Percentiles rank a stretch among this genome's conserved stretches.
These are phyloP conservation scores for Oncorhynchus keta DNA, from an alignment of 2,113 vertebrate species.

Conservation along the genomic window DNA sequence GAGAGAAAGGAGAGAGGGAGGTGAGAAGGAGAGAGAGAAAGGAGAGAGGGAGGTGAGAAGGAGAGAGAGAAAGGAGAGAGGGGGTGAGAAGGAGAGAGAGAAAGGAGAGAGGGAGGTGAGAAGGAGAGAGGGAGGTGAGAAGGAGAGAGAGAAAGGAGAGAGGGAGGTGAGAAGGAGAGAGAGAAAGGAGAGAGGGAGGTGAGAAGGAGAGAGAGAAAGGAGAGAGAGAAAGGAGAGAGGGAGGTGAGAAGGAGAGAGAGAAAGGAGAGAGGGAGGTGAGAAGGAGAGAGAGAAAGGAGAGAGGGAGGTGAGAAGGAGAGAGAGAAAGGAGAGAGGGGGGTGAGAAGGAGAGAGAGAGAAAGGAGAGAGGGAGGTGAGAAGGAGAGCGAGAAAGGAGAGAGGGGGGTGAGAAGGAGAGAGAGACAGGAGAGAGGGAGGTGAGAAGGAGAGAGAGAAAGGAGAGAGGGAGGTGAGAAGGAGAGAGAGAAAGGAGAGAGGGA, in stretches of 20 bases:
- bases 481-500: too few relatives aligned
- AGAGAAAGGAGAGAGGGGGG: neutral
- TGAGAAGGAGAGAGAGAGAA: neutral
- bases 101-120: too few relatives aligned
- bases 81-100: neutral
- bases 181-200: slow-evolving; percentile 8
- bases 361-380: too few relatives aligned
- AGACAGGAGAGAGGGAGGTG: neutral
- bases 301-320: neutral
- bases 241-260: neutral
- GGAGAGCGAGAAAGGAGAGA: slow-evolving; percentile 6
- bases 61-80: too few relatives aligned
- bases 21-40: slow-evolving; percentile 3
- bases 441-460: neutral
- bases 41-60: neutral
- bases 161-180: too few relatives aligned
- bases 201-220: too few relatives aligned
- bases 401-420: neutral
- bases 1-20: neutral
- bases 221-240: too few relatives aligned
- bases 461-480: neutral
- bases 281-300: slow-evolving; percentile 3
- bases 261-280: too few relatives aligned
- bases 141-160: neutral
- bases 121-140: too few relatives aligned